Conservation (phyloP, 2,113 vertebrate species). For the Halichoeres trimaculatus region DNA sequence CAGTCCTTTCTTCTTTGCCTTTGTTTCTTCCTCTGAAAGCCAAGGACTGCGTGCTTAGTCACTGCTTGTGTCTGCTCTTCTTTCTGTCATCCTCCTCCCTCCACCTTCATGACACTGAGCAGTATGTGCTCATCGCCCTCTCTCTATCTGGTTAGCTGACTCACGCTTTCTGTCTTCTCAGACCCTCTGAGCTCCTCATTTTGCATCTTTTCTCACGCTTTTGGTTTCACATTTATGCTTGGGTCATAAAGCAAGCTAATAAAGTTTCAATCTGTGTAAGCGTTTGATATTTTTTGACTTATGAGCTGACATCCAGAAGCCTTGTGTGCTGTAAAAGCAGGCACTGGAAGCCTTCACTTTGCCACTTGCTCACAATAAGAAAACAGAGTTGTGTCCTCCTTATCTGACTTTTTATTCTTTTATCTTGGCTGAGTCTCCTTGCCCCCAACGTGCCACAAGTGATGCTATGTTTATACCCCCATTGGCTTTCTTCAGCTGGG, state of each 20-base stretch:
- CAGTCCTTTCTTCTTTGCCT: not conserved
- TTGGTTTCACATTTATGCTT: constrained; percentile 1
- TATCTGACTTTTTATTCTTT: not conserved
- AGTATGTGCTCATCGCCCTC: constrained; percentile 1
- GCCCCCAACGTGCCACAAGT: constrained; percentile 27
- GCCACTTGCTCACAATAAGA: constrained; percentile 23
- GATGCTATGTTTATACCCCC: constrained; percentile 45
- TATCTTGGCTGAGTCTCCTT: constrained; percentile 26
- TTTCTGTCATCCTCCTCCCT: constrained; percentile 13
- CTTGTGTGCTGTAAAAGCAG: constrained; percentile 14
- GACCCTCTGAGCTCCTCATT: not conserved
- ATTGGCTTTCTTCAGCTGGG: constrained; percentile 11
- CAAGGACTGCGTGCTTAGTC: not conserved
- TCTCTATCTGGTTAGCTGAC: constrained; percentile 30
- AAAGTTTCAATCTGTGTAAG: constrained; percentile 2
- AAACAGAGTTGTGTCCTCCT: not conserved
- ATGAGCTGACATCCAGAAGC: not conserved
- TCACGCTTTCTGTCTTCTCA: constrained; percentile 13
- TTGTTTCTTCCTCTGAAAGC: not conserved
- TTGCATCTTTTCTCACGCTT: not conserved
- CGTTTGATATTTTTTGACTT: not conserved
- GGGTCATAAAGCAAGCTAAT: not conserved
- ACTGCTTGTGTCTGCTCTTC: constrained; percentile 19
- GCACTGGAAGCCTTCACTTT: constrained; percentile 7
- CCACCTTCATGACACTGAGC: constrained; percentile 14